Evolutionary conservation across 2,888 invertebrate species (phyloP), one percentile per base, ranked within the genome.

Genomic region (Pandemis corylana): DNA sequence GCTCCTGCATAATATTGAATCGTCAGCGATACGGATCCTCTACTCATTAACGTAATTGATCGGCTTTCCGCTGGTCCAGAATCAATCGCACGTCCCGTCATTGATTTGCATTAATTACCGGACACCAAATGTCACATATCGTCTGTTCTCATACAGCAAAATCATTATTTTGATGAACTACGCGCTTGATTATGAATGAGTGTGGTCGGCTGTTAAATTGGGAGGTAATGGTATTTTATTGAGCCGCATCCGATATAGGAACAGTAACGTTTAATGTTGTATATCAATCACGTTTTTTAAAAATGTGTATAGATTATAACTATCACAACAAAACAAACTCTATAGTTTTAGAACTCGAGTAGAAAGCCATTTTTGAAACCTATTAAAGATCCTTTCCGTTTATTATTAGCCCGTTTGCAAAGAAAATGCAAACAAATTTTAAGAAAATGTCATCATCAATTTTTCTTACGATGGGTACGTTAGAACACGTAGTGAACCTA

Each of bases 21-120:
- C 89, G 90, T 91, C 92, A 90, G 90, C 90, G 87, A 90, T 91
- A 91, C 88, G 88, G 89, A 88, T 89, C 87, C 90, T 86, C 82
- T 89, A 90, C 92, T 94, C 92, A 94, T 94, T 93, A 93, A 86
- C 90, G 89, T 93, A 94, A 94, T 93, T 94, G 92, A 94, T 93
- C 93, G 89, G 93, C 91, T 92, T 90, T 89, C 90, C 89, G 87
- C 87, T 88, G 88, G 89, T 85, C 86, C 87, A 85, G 89, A 89
- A 90, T 90, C 91, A 89, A 89, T 89, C 89, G 88, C 89, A 92
- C 91, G 90, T 89, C 85, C 90, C 81, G 85, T 89, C 89, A 91
- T 90, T 91, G 92, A 93, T 94, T 93, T 93, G 90, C 93, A 94
- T 94, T 93, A 91, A 94, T 94, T 93, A 94, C 88, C 84, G 87